These are phyloP conservation scores for Melieria picta DNA, from an alignment of 2,888 invertebrate genomes.

Conservation along the genomic window DNA sequence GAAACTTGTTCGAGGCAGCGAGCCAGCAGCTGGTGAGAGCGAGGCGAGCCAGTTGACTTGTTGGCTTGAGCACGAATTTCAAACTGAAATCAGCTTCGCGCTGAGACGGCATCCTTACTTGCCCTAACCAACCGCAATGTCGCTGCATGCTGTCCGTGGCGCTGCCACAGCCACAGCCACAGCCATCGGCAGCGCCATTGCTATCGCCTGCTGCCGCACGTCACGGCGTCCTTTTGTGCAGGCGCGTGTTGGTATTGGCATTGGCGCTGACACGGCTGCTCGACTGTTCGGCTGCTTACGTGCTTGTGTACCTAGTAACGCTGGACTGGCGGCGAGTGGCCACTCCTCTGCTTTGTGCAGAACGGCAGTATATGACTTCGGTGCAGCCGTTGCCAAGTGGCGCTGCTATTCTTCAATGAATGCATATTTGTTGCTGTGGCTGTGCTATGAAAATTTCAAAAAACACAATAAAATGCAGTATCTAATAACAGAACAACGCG, in stretches of 20 bases:
- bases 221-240: background rate
- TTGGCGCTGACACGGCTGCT: slow-evolving; percentile 25
- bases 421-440: slow-evolving; percentile 22
- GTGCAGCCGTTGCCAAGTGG: background rate
- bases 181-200: background rate
- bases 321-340: slow-evolving; percentile 3
- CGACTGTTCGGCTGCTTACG: slow-evolving; percentile 7
- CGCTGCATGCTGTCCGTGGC: slow-evolving; percentile 42
- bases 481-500: background rate
- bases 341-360: too few relatives aligned
- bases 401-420: slow-evolving; percentile 12
- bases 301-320: slow-evolving; percentile 10
- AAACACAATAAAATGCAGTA: background rate
- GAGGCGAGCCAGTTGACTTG: slow-evolving; percentile 46
- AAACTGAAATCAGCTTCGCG: slow-evolving; percentile 58
- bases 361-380: too few relatives aligned
- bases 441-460: background rate
- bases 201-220: background rate
- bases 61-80: slow-evolving; percentile 58
- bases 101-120: slow-evolving; percentile 37
- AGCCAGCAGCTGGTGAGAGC: background rate
- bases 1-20: background rate
- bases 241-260: background rate
- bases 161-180: slow-evolving; percentile 13
- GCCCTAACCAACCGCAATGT: slow-evolving; percentile 53